These are phyloP conservation scores for Leucophora obtusa DNA, from an alignment of 2,888 invertebrate genomes.

Conservation along the genomic window DNA sequence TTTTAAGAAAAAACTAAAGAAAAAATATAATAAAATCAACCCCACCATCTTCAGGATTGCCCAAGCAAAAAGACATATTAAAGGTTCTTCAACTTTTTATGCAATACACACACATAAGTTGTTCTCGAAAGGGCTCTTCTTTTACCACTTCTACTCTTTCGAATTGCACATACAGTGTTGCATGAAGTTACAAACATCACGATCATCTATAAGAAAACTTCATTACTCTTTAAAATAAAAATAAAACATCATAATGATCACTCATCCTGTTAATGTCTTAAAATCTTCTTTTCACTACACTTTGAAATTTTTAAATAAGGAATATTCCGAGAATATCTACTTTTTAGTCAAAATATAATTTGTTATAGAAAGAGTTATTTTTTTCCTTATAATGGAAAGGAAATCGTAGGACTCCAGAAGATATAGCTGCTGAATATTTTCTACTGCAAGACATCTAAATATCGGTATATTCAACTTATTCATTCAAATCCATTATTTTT, in stretches of 20 bases:
- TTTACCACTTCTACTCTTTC: constrained; percentile 23
- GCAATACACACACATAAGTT: constrained; percentile 44
- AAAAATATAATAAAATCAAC: constrained; percentile 51
- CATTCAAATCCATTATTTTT: no score
- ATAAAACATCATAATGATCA: constrained; percentile 46
- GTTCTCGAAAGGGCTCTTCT: constrained; percentile 61
- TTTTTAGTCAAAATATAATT: no score
- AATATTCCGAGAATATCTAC: no score
- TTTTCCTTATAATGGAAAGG: no score
- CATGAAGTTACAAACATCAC: constrained; percentile 61
- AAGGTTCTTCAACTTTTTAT: constrained; percentile 62
- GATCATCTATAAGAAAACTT: constrained; percentile 58
- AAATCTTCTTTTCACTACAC: constrained; percentile 37
- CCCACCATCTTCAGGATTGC: constrained; percentile 62
- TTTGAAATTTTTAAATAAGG: no score
- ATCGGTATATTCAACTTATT: no score
- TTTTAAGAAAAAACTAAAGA: constrained; percentile 34
- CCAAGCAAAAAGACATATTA: constrained; percentile 56
- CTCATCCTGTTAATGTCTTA: constrained; percentile 56
- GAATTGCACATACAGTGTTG: constrained; percentile 42
- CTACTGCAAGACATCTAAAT: no score
- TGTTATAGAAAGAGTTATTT: no score
- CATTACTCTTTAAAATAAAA: constrained; percentile 26
- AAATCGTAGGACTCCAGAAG: no score
- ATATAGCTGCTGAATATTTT: no score